Evolutionary conservation across 1,140 invertebrate species (phyloP).

Genomic region (Dendrolimus kikuchii): DNA sequence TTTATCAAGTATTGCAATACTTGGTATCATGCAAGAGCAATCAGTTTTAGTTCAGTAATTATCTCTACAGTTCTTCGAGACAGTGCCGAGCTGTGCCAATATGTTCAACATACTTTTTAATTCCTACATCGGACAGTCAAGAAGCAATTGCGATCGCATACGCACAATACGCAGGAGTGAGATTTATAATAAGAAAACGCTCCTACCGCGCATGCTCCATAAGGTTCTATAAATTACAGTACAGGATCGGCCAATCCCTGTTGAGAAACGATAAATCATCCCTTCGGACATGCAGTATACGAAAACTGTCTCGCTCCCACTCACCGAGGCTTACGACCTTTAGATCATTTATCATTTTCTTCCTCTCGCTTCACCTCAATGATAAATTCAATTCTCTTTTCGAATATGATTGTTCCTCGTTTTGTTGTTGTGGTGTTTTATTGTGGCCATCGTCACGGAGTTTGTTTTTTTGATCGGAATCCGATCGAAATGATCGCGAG

Average conservation of each 20-base stretch:
- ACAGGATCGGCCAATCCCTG: constrained; percentile 67
- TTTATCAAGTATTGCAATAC: no score
- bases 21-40: no score
- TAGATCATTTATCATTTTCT: constrained; percentile 67
- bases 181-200: constrained; percentile 68
- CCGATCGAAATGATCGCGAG: constrained; percentile 66
- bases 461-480: constrained; percentile 65
- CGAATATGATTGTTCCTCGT: constrained; percentile 68
- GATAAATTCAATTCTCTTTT: constrained; percentile 72
- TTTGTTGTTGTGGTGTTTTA: constrained; percentile 67
- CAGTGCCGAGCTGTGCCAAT: constrained; percentile 23
- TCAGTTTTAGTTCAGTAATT: no score
- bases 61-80: no score
- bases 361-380: constrained; percentile 63
- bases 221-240: constrained; percentile 68
- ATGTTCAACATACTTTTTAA: constrained; percentile 68
- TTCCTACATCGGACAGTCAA: constrained; percentile 45
- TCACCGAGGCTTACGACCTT: constrained; percentile 21
- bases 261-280: constrained; percentile 70
- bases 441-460: constrained; percentile 63
- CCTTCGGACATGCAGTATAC: constrained; percentile 44
- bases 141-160: constrained; percentile 52
- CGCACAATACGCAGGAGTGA: constrained; percentile 63
- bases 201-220: constrained; percentile 62
- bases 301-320: constrained; percentile 50